A percentile compares a stretch with the other conserved stretches of the same genome.
phyloP scores from a whole-genome alignment of 2,113 vertebrate genomes.

The Trogon surrucura region DNA sequence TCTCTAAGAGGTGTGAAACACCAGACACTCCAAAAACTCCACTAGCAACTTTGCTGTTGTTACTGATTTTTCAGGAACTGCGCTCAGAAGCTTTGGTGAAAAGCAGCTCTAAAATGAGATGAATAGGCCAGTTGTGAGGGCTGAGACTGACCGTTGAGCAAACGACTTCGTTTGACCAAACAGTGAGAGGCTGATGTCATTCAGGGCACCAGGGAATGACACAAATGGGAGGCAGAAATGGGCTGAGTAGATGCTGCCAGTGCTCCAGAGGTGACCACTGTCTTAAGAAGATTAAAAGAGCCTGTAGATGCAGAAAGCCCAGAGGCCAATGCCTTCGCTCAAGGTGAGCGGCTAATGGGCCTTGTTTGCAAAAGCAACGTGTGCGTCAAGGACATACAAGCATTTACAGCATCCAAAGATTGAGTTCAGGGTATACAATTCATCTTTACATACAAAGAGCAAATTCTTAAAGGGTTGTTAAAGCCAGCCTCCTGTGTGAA shows the following conservation, averaged over 20 bases:
- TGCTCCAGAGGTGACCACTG: neutral
- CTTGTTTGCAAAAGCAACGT: neutral
- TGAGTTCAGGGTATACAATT: slow-evolving; percentile 3
- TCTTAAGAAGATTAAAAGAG: neutral
- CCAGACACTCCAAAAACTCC: neutral
- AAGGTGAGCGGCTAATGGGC: neutral
- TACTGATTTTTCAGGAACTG: neutral
- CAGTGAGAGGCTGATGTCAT: neutral
- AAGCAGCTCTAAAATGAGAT: neutral
- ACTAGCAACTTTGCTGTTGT: neutral
- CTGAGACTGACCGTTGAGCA: neutral
- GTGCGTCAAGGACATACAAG: neutral
- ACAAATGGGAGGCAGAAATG: neutral
- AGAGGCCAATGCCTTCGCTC: neutral
- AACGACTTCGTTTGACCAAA: neutral
- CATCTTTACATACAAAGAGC: slow-evolving; percentile 19
- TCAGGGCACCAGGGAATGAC: neutral
- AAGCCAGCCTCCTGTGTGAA: neutral
- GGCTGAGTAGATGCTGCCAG: neutral
- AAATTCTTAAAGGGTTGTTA: slow-evolving; percentile 25
- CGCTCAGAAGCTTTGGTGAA: neutral
- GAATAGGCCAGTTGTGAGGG: neutral
- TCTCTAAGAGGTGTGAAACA: neutral
- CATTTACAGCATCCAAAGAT: slow-evolving; percentile 24
- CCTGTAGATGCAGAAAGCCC: neutral